Percentiles rank a stretch among this genome's conserved stretches.
phyloP scores from a whole-genome alignment of 2,797 vertebrate genomes.

The Sebastes hubbsi region DNA sequence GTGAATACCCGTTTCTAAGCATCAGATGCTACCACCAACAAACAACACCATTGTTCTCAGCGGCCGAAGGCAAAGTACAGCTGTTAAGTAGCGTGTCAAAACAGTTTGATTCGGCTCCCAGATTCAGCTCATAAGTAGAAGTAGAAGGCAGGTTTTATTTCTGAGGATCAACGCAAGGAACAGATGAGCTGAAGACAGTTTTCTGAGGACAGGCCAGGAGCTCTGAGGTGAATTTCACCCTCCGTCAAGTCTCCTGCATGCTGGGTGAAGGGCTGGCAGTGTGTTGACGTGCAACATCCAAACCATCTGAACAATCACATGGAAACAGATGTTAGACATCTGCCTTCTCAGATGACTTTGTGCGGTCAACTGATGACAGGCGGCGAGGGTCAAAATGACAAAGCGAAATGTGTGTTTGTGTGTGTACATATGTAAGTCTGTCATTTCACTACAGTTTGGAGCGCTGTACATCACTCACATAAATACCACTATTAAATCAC shows the following conservation, averaged over 20 bases:
- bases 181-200: background rate
- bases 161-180: background rate
- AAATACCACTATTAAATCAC: background rate
- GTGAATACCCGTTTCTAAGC: constrained; percentile 22
- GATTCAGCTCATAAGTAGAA: constrained; percentile 16
- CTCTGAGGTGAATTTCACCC: constrained; percentile 1
- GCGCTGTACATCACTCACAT: background rate
- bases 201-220: background rate
- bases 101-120: constrained; percentile 16
- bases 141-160: constrained; percentile 8
- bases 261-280: background rate
- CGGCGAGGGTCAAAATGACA: background rate
- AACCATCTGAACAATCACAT: background rate
- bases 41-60: constrained; percentile 25
- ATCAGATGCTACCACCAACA: constrained; percentile 46
- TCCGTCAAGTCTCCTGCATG: background rate
- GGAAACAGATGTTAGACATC: background rate
- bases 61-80: constrained; percentile 25
- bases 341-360: background rate
- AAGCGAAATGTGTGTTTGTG: background rate
- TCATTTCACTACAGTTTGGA: background rate
- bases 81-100: constrained; percentile 36
- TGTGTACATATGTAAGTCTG: background rate
- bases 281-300: background rate
- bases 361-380: background rate